Conservation (phyloP, 2,797 vertebrate species). For the Gymnopithys bicolor region DNA sequence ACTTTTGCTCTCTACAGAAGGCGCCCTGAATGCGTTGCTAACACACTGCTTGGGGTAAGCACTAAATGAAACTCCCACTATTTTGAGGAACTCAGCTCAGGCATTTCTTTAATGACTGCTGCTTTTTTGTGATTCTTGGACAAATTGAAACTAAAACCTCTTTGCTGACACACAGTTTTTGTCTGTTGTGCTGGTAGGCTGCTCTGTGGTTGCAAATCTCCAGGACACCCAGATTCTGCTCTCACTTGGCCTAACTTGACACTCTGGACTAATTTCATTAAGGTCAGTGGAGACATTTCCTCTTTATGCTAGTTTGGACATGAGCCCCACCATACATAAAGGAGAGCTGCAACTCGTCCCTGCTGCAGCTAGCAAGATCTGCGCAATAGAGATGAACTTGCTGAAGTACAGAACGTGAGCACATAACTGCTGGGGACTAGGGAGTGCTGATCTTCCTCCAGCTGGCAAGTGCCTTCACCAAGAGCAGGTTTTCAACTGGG, state of each 20-base stretch:
- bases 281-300: neutral
- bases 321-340: neutral
- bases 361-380: neutral
- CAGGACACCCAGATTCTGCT: neutral
- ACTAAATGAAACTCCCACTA: neutral
- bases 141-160: constrained; percentile 57
- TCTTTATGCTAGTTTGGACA: neutral
- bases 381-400: neutral
- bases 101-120: constrained; percentile 15
- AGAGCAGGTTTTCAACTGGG: neutral
- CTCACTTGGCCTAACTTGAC: neutral
- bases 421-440: neutral
- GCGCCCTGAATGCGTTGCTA: neutral
- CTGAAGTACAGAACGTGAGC: neutral
- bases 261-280: neutral
- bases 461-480: neutral
- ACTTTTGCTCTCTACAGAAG: constrained; percentile 11
- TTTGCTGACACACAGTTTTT: neutral
- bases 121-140: constrained; percentile 36
- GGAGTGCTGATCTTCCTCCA: neutral
- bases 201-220: neutral
- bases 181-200: neutral
- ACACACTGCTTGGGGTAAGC: neutral
- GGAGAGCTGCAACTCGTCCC: neutral
- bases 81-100: constrained; percentile 39